A percentile compares a stretch with the other conserved stretches of the same genome.
Evolutionary conservation across 2,888 invertebrate species (phyloP).

Genomic region (Lasioglossum vierecki): DNA sequence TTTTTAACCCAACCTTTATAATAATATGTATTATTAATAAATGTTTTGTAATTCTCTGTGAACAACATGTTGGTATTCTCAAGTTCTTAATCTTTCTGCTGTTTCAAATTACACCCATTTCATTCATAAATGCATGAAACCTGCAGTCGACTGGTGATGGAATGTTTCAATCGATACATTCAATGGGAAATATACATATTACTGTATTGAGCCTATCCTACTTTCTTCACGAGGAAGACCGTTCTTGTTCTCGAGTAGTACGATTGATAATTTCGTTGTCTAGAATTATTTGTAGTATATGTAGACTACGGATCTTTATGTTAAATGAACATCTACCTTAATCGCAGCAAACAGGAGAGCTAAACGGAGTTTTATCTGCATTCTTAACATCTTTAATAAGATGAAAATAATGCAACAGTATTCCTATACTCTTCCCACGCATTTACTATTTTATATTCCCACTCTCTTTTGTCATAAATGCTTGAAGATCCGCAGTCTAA

Average conservation of each 20-base stretch:
- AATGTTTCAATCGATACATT: not conserved
- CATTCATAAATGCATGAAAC: too few relatives aligned
- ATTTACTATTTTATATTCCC: not conserved
- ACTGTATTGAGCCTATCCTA: not conserved
- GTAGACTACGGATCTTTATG: not conserved
- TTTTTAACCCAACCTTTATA: not conserved
- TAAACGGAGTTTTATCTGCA: not conserved
- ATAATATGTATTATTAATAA: too few relatives aligned
- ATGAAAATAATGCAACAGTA: not conserved
- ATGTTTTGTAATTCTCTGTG: too few relatives aligned
- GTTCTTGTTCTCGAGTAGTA: too few relatives aligned
- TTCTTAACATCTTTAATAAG: not conserved
- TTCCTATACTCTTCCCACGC: not conserved
- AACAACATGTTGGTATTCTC: too few relatives aligned
- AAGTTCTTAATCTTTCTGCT: too few relatives aligned
- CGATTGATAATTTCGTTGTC: not conserved
- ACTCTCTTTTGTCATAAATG: not conserved
- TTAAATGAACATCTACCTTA: not conserved
- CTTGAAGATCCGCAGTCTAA: not conserved
- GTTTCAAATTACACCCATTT: too few relatives aligned
- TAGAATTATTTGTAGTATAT: not conserved
- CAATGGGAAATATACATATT: too few relatives aligned
- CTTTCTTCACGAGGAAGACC: too few relatives aligned
- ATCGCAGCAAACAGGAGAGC: slow-evolving; percentile 1
- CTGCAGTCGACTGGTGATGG: too few relatives aligned